Percentiles rank a stretch among this genome's conserved stretches.
phyloP scores from a whole-genome alignment of 1,140 invertebrate species.

The Cydia fagiglandana region DNA sequence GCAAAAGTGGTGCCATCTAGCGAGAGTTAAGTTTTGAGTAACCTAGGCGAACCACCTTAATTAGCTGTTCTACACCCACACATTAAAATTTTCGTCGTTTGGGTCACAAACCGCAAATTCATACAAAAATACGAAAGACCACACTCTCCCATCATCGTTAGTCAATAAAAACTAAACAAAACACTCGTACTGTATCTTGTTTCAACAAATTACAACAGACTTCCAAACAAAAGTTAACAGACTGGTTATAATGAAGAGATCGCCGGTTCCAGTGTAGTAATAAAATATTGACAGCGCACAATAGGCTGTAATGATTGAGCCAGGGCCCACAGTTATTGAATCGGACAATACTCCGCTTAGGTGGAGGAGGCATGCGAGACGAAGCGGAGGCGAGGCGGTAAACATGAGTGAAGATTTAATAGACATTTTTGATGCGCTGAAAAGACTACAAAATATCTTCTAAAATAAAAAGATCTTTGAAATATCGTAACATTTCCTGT shows the following conservation, averaged over 20 bases:
- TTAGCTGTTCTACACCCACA: too few relatives aligned
- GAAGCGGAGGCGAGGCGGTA: too few relatives aligned
- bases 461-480: too few relatives aligned
- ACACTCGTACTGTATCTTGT: neutral
- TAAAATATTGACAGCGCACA: slow-evolving; percentile 29
- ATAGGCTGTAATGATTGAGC: slow-evolving; percentile 21
- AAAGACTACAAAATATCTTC: too few relatives aligned
- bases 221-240: neutral
- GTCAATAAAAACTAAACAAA: neutral
- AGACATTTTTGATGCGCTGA: too few relatives aligned
- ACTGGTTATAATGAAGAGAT: slow-evolving; percentile 1
- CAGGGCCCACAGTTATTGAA: slow-evolving; percentile 47
- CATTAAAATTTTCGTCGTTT: too few relatives aligned
- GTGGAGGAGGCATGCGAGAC: slow-evolving; percentile 23
- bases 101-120: too few relatives aligned
- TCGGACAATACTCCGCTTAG: slow-evolving; percentile 57
- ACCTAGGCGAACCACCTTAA: too few relatives aligned
- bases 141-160: neutral
- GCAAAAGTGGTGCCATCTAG: too few relatives aligned
- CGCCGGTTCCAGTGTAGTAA: neutral
- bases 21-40: too few relatives aligned
- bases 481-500: too few relatives aligned
- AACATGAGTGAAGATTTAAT: too few relatives aligned
- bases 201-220: neutral
- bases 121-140: neutral